A percentile compares a stretch with the other conserved stretches of the same genome.
These are phyloP conservation scores for Teleopsis dalmanni DNA, from an alignment of 1,140 invertebrate species.

Conservation along the genomic window DNA sequence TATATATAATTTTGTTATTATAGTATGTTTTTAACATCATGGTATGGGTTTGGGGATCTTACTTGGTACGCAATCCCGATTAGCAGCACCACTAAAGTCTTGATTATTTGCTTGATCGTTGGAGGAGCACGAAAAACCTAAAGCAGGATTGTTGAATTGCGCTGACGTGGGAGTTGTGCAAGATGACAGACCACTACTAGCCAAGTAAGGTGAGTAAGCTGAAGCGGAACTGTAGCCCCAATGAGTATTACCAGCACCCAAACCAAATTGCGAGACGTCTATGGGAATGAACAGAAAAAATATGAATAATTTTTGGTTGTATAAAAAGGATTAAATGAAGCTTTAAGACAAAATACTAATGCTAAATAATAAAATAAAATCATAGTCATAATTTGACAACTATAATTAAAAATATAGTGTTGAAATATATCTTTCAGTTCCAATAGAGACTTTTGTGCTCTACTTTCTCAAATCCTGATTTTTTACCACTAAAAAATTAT, in stretches of 20 bases:
- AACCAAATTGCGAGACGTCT: slow-evolving; percentile 72
- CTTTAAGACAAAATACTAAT: too few relatives aligned
- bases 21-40: background rate
- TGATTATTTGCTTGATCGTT: slow-evolving; percentile 63
- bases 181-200: slow-evolving; percentile 54
- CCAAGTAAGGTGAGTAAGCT: slow-evolving; percentile 70
- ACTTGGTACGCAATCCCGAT: slow-evolving; percentile 44
- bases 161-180: slow-evolving; percentile 57
- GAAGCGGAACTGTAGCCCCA: slow-evolving; percentile 77
- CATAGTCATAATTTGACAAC: too few relatives aligned
- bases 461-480: too few relatives aligned
- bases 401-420: too few relatives aligned
- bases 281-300: slow-evolving; percentile 6
- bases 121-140: slow-evolving; percentile 57
- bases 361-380: too few relatives aligned
- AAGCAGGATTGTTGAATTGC: slow-evolving; percentile 59
- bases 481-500: too few relatives aligned
- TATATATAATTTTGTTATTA: background rate
- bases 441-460: too few relatives aligned
- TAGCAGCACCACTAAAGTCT: slow-evolving; percentile 53
- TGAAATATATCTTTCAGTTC: too few relatives aligned
- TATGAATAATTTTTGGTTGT: too few relatives aligned
- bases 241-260: slow-evolving; percentile 69
- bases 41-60: slow-evolving; percentile 12
- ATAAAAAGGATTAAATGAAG: too few relatives aligned